These are phyloP conservation scores for Ophraella communa DNA, from an alignment of 2,888 invertebrate species.

Conservation along the genomic window DNA sequence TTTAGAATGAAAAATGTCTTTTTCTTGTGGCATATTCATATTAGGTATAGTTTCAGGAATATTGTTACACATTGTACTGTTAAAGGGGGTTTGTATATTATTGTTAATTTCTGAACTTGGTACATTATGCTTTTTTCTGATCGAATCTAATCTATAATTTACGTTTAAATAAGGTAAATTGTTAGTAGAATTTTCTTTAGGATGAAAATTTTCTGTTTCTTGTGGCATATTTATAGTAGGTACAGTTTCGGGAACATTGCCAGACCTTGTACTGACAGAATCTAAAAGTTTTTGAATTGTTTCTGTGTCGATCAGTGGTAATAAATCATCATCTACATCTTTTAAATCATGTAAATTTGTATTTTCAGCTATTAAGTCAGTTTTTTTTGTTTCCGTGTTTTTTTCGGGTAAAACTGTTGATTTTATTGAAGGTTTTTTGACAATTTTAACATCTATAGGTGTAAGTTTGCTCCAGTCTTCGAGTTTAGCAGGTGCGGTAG, in stretches of 20 bases:
- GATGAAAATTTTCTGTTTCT: no score
- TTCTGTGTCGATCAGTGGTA: not conserved
- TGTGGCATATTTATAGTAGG: no score
- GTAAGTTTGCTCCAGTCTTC: constrained; percentile 28
- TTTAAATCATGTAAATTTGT: not conserved
- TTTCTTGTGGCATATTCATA: no score
- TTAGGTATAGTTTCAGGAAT: not conserved
- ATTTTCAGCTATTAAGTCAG: not conserved
- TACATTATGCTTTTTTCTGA: not conserved
- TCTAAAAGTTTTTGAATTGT: not conserved
- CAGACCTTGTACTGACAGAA: not conserved
- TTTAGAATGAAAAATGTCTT: no score
- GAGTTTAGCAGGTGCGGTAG: not conserved
- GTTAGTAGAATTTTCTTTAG: no score
- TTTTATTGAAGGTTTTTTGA: not conserved
- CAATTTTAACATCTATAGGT: constrained; percentile 14
- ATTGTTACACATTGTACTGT: not conserved
- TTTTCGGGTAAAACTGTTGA: no score
- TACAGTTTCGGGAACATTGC: not conserved
- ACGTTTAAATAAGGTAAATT: no score
- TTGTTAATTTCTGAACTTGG: not conserved
- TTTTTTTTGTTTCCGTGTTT: no score
- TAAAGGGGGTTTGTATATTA: not conserved
- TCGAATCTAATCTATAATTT: no score
- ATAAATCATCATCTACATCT: not conserved